These are phyloP conservation scores for Bagarius yarrelli DNA, from an alignment of 2,113 vertebrate genomes.

Conservation along the genomic window DNA sequence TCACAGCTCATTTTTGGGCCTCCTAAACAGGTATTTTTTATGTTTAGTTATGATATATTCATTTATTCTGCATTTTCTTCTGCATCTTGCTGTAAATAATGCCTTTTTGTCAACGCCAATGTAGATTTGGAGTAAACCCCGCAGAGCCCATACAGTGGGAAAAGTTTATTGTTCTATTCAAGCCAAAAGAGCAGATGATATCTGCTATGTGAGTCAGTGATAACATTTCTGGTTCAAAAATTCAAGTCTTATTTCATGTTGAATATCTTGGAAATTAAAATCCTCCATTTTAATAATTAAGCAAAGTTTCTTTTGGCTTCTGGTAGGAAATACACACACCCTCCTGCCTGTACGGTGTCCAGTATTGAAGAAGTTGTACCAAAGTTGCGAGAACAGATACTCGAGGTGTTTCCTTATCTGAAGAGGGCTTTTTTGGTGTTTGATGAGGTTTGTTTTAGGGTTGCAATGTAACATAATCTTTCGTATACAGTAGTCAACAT, in stretches of 20 bases:
- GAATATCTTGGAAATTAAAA: neutral
- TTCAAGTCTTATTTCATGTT: neutral
- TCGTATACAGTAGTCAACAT: neutral
- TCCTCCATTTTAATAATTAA: neutral
- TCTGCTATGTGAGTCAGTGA: slow-evolving; percentile 48
- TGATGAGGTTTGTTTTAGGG: slow-evolving; percentile 53
- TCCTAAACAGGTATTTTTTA: slow-evolving; percentile 72
- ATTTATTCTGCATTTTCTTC: neutral
- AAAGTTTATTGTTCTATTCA: slow-evolving; percentile 60
- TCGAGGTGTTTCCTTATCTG: slow-evolving; percentile 45
- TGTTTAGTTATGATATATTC: neutral
- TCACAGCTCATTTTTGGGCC: slow-evolving; percentile 67
- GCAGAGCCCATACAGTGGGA: slow-evolving; percentile 62
- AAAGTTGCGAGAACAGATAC: slow-evolving; percentile 57
- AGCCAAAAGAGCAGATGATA: slow-evolving; percentile 21
- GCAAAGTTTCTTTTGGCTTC: neutral
- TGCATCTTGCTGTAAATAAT: neutral
- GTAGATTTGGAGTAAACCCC: slow-evolving; percentile 62
- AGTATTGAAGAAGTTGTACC: slow-evolving; percentile 51
- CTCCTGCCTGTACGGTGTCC: slow-evolving; percentile 34
- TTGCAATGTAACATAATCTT: neutral
- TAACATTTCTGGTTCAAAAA: neutral
- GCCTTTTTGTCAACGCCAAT: slow-evolving; percentile 33
- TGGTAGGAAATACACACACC: slow-evolving; percentile 34
- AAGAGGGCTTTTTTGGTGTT: slow-evolving; percentile 59